phyloP scores from a whole-genome alignment of 2,888 invertebrate genomes.

The Chaitophorus viminalis region DNA sequence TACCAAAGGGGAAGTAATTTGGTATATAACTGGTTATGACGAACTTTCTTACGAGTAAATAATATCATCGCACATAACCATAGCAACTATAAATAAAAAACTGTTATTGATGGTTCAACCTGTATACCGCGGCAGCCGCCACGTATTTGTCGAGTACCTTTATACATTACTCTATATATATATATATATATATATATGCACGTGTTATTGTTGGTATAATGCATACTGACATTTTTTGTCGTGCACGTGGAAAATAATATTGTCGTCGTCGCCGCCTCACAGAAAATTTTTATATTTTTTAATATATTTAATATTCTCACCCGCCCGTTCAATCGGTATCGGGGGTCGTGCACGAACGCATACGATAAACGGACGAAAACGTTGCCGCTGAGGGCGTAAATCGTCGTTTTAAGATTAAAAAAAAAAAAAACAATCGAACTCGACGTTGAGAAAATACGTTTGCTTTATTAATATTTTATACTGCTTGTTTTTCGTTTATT shows the following conservation, averaged over 20 bases:
- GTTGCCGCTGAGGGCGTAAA: neutral
- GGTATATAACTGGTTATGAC: too few relatives aligned
- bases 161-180: too few relatives aligned
- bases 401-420: neutral
- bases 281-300: too few relatives aligned
- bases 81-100: too few relatives aligned
- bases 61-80: neutral
- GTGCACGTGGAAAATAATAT: neutral
- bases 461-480: slow-evolving; percentile 3
- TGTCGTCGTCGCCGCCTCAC: neutral
- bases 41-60: neutral
- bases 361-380: neutral
- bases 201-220: too few relatives aligned
- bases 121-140: too few relatives aligned
- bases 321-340: too few relatives aligned
- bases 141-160: too few relatives aligned
- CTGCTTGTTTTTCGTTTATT: neutral
- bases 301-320: too few relatives aligned
- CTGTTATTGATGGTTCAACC: too few relatives aligned
- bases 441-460: neutral
- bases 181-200: too few relatives aligned
- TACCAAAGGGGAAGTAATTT: too few relatives aligned
- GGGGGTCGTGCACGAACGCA: neutral
- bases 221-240: neutral
- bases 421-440: neutral